Percentiles rank a stretch among this genome's conserved stretches.
phyloP scores from a whole-genome alignment of 2,113 vertebrate genomes.

The Marcusenius ussheri region DNA sequence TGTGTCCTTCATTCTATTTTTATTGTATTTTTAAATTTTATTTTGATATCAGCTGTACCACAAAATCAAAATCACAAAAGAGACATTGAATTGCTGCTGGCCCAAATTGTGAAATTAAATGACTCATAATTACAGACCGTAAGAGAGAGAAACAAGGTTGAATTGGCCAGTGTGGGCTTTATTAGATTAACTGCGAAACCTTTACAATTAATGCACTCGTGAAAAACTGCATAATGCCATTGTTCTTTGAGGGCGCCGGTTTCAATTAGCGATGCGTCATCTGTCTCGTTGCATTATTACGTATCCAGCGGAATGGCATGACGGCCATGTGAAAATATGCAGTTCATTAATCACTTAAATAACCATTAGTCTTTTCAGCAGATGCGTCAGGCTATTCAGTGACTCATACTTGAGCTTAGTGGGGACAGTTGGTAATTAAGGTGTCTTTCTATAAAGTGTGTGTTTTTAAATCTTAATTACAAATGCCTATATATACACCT shows the following conservation, averaged over 20 bases:
- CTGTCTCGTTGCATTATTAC: neutral
- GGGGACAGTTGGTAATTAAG: neutral
- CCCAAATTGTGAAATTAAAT: neutral
- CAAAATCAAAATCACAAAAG: neutral
- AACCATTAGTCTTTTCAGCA: neutral
- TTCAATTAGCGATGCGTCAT: neutral
- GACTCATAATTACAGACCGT: neutral
- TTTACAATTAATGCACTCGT: neutral
- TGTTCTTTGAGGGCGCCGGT: neutral
- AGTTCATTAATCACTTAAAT: neutral
- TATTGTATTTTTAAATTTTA: neutral
- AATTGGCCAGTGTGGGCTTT: neutral
- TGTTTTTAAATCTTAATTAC: neutral
- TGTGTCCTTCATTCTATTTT: neutral
- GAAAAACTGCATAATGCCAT: neutral
- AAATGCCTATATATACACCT: neutral
- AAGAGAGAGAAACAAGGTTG: neutral
- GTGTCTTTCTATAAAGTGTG: neutral
- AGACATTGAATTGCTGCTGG: neutral
- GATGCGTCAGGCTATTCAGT: neutral
- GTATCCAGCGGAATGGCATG: neutral
- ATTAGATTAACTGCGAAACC: neutral
- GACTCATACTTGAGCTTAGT: neutral
- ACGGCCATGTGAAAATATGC: neutral
- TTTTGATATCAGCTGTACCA: neutral